Evolutionary conservation across 2,797 vertebrate species (phyloP).

Genomic region (Huso huso): DNA sequence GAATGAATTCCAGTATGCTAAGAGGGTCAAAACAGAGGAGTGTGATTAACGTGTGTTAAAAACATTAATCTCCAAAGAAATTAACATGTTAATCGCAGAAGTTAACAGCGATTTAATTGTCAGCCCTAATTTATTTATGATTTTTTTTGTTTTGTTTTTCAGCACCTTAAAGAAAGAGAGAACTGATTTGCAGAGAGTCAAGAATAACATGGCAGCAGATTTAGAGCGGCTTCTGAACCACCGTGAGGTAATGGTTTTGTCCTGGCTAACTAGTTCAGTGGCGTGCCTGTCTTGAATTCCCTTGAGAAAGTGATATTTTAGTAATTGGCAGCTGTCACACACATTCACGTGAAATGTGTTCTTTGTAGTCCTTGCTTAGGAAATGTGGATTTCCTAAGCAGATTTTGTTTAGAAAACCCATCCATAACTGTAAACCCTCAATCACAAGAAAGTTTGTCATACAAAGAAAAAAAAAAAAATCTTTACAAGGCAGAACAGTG

Average conservation of each 20-base stretch:
- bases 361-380: too few species aligned
- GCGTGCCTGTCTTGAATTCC: too few species aligned
- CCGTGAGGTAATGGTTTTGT: conserved; percentile 72
- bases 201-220: conserved; percentile 93
- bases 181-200: conserved; percentile 71
- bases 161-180: conserved; percentile 88
- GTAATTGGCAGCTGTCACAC: too few species aligned
- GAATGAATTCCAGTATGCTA: conserved; percentile 1
- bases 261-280: conserved; percentile 17
- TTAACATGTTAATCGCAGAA: conserved; percentile 10
- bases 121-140: neutral
- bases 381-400: too few species aligned
- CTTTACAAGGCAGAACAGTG: too few species aligned
- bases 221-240: conserved; percentile 90
- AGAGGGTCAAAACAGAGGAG: neutral
- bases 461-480: too few species aligned
- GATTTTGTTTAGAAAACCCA: too few species aligned
- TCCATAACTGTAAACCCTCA: too few species aligned
- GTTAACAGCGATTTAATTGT: too few species aligned
- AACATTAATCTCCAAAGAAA: neutral
- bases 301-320: too few species aligned
- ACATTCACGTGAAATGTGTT: too few species aligned
- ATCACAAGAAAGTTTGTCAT: too few species aligned
- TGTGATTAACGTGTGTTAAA: neutral
- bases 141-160: conserved; percentile 29